Evolutionary conservation across 1,140 invertebrate genomes (phyloP).

Genomic region (Mizuhopecten yessoensis): DNA sequence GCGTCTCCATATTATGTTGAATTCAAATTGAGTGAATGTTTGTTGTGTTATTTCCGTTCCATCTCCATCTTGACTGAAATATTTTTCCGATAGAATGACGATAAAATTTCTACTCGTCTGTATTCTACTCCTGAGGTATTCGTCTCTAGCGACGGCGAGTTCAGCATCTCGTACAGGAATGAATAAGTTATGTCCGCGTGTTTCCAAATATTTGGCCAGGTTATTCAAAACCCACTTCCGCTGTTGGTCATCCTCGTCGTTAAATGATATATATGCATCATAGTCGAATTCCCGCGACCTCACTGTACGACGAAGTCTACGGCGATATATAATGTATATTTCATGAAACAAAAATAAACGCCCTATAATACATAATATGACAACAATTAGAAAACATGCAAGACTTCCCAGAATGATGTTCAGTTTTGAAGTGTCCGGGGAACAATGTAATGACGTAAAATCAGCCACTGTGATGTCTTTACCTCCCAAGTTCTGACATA

Average conservation of each 20-base stretch:
- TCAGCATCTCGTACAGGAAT: conserved; percentile 38
- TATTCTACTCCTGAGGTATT: conserved; percentile 50
- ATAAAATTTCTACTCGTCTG: conserved; percentile 43
- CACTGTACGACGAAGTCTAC: background rate
- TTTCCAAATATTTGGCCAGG: background rate
- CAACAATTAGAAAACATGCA: background rate
- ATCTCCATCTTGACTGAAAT: background rate
- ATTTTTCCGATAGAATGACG: conserved; percentile 46
- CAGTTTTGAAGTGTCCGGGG: background rate
- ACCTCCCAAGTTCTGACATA: background rate
- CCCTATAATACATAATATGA: background rate
- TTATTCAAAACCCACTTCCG: conserved; percentile 46
- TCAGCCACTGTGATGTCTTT: conserved; percentile 42
- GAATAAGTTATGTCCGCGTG: conserved; percentile 45
- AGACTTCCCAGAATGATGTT: background rate
- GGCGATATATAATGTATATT: conserved; percentile 56
- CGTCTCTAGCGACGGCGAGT: conserved; percentile 36
- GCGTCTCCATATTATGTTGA: conserved; percentile 53
- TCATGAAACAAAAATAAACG: background rate
- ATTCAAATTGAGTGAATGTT: conserved; percentile 50
- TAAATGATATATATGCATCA: conserved; percentile 57
- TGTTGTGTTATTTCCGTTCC: background rate
- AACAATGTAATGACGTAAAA: background rate
- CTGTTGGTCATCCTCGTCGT: conserved; percentile 47
- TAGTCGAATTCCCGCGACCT: conserved; percentile 25